Conservation (phyloP, 2,888 invertebrate species). For the Acrobasis suavella region DNA sequence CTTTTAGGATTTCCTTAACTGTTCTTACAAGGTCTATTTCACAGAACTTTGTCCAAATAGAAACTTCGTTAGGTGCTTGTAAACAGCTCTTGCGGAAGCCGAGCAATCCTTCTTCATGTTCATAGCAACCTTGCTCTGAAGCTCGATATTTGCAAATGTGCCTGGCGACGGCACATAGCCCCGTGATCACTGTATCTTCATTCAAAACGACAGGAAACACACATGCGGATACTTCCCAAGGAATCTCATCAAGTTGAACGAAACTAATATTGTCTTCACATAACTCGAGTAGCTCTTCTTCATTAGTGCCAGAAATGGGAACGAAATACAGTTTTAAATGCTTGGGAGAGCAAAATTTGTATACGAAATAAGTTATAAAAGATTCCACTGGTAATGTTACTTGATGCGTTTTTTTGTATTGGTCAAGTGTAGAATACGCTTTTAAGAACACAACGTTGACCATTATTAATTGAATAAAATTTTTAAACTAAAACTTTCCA, state of each 20-base stretch:
- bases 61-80: slow-evolving; percentile 91
- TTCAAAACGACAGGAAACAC: slow-evolving; percentile 85
- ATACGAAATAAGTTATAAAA: slow-evolving; percentile 83
- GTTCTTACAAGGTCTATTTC: slow-evolving; percentile 89
- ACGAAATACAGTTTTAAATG: slow-evolving; percentile 70
- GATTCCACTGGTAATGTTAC: slow-evolving; percentile 82
- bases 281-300: not conserved
- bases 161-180: slow-evolving; percentile 87
- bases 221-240: slow-evolving; percentile 77
- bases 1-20: slow-evolving; percentile 68
- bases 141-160: slow-evolving; percentile 58
- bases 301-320: slow-evolving; percentile 39
- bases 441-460: slow-evolving; percentile 57
- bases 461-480: slow-evolving; percentile 33
- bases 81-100: slow-evolving; percentile 92
- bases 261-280: slow-evolving; percentile 52
- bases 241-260: slow-evolving; percentile 56
- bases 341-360: slow-evolving; percentile 81
- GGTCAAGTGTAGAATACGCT: slow-evolving; percentile 43
- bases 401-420: slow-evolving; percentile 39
- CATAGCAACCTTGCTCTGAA: slow-evolving; percentile 38
- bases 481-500: too few relatives aligned
- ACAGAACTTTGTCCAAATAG: slow-evolving; percentile 96
- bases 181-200: slow-evolving; percentile 86
- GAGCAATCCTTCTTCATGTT: slow-evolving; percentile 81